Base-by-base conservation (phyloP, 2,888 invertebrate genomes). In the Caenorhabditis virilis region DNA sequence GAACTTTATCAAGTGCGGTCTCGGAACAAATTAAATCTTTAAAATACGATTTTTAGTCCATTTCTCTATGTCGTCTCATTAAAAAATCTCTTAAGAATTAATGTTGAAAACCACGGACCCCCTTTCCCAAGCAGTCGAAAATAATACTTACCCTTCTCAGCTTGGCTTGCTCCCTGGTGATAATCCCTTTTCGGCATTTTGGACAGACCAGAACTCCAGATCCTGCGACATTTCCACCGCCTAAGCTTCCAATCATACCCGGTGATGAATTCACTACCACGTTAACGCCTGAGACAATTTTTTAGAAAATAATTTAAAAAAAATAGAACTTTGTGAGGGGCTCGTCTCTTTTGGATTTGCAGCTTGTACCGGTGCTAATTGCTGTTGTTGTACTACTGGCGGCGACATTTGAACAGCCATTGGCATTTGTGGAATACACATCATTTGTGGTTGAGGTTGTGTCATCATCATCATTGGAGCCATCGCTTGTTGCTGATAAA, bases 181-280 rank as follows among this genome's bases (percentile, higher is more conserved):
- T 41, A 25, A 64, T 64, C 36, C 63, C 63, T 26, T 47, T 53
- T 18, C 63, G 63, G 47, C 63, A 64, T 25, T 58, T 64, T 27
- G 63, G 63, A 41, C 63, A 64, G 9, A 64, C 26, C 23, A 64
- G 47, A 15, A 6, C 18, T 6, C 48, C 48, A 15, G 35, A 33
- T 13, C 16, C 9, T 35, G 15, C 35, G 1, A 22, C n/a, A 15
- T 30, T 22, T 0, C 30, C 43, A 15, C 39, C 39, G 2, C 3
- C 41, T 2, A 30, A 20, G 5, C 16, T 47, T 16, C 25, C 46
- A 2, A 11, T 18, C 20, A 35, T 20, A 2, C 18, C 27, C 20
- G 48, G 35, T 9, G 35, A 36, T 11, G 48, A 48, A 36, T 48
- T 48, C 2, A 48, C 48, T 2, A 33, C 33, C 1, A 48, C 48